Evolutionary conservation across 2,113 vertebrate genomes (phyloP).

Genomic region (Seriola dumerili): DNA sequence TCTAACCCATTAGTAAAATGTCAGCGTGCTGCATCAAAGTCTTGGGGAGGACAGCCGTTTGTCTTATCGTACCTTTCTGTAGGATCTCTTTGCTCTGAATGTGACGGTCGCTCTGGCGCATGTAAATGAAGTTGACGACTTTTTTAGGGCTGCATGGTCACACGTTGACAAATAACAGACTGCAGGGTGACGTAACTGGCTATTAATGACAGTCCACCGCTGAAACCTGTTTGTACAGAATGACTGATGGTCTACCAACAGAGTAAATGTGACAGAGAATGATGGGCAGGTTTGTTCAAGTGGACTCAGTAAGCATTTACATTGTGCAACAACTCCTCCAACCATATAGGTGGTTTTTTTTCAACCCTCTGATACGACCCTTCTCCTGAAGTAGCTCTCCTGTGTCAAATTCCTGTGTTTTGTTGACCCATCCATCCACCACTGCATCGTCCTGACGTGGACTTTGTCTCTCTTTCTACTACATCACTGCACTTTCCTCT

Average conservation of each 20-base stretch:
- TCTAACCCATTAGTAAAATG: slow-evolving; percentile 67
- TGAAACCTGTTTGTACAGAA: not conserved
- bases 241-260: not conserved
- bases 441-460: too few relatives aligned
- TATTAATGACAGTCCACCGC: not conserved
- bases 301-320: too few relatives aligned
- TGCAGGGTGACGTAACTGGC: slow-evolving; percentile 9
- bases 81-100: slow-evolving; percentile 4
- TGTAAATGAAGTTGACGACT: slow-evolving; percentile 45
- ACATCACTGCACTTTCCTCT: too few relatives aligned
- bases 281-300: not conserved
- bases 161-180: slow-evolving; percentile 18
- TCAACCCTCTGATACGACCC: too few relatives aligned
- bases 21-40: slow-evolving; percentile 42
- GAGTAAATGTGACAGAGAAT: not conserved
- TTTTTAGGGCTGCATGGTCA: slow-evolving; percentile 25
- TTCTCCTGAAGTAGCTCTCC: too few relatives aligned
- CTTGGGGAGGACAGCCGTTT: slow-evolving; percentile 39
- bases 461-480: too few relatives aligned
- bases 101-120: slow-evolving; percentile 47
- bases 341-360: too few relatives aligned
- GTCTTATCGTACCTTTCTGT: slow-evolving; percentile 45
- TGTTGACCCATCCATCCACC: too few relatives aligned
- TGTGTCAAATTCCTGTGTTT: too few relatives aligned
- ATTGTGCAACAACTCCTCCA: too few relatives aligned